A percentile compares a stretch with the other conserved stretches of the same genome.
Evolutionary conservation across 2,113 vertebrate genomes (phyloP).

Genomic region (Pardalotus punctatus): DNA sequence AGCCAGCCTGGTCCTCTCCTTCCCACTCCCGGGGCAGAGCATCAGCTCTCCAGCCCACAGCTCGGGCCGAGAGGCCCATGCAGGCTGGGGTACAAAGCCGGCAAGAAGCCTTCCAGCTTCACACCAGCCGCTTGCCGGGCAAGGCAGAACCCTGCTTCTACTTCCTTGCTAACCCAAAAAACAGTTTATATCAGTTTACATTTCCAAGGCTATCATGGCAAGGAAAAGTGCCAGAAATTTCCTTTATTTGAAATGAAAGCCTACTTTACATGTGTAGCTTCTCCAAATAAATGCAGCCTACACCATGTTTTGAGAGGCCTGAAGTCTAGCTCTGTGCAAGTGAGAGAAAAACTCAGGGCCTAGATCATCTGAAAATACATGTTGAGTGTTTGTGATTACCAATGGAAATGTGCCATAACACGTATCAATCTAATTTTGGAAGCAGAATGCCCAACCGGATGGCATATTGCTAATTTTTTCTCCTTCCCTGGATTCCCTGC

Average conservation of each 20-base stretch:
- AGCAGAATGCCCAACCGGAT: conserved; percentile 60
- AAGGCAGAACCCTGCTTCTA: neutral
- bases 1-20: neutral
- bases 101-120: fast-evolving
- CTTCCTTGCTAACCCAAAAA: neutral
- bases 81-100: fast-evolving
- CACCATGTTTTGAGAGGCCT: neutral
- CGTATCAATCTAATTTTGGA: conserved; percentile 52
- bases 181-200: conserved; percentile 37
- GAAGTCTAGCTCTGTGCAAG: neutral
- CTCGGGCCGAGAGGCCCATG: fast-evolving
- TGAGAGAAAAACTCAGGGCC: conserved; percentile 36
- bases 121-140: fast-evolving
- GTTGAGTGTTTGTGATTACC: conserved; percentile 44
- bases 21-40: fast-evolving
- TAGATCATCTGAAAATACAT: conserved; percentile 33
- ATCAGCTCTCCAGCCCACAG: fast-evolving
- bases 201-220: conserved; percentile 38
- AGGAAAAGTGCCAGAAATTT: conserved; percentile 39
- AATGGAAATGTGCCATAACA: conserved; percentile 59
- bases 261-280: conserved; percentile 2
- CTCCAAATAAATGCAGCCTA: conserved; percentile 1
- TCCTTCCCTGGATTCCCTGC: neutral
- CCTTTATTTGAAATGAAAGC: neutral
- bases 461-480: neutral